Evolutionary conservation across 1,140 invertebrate species (phyloP).

Genomic region (Phenacoccus solenopsis): DNA sequence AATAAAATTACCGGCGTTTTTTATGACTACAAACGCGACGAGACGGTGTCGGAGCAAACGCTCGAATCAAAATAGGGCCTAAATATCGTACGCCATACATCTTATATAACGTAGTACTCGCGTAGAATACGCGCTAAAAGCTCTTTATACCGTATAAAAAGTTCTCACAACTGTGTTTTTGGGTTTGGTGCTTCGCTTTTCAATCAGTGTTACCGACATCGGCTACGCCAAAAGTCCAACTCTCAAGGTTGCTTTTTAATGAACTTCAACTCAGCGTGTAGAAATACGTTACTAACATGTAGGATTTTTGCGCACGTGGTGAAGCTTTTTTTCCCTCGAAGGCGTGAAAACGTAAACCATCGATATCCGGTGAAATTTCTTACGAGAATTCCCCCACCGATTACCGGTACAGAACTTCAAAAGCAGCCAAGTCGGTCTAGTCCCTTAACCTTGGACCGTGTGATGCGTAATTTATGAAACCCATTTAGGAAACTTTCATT

Average conservation of each 20-base stretch:
- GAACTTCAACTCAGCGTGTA: no score
- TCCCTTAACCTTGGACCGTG: neutral
- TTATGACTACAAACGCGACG: no score
- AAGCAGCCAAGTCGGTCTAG: neutral
- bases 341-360: neutral
- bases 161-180: neutral
- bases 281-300: no score
- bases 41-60: neutral
- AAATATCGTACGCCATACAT: neutral
- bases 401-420: neutral
- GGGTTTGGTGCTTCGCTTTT: neutral
- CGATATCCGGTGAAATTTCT: no score
- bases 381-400: no score
- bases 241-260: neutral
- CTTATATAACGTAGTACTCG: neutral
- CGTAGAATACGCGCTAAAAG: neutral
- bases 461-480: constrained; percentile 2
- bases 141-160: neutral
- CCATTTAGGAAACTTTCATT: neutral
- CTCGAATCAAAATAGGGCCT: neutral
- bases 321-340: no score
- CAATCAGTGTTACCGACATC: neutral
- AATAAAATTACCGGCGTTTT: neutral
- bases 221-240: neutral
- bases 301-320: neutral